Base-by-base conservation (phyloP, 2,888 invertebrate species). In the Dastarcus helophoroides region DNA sequence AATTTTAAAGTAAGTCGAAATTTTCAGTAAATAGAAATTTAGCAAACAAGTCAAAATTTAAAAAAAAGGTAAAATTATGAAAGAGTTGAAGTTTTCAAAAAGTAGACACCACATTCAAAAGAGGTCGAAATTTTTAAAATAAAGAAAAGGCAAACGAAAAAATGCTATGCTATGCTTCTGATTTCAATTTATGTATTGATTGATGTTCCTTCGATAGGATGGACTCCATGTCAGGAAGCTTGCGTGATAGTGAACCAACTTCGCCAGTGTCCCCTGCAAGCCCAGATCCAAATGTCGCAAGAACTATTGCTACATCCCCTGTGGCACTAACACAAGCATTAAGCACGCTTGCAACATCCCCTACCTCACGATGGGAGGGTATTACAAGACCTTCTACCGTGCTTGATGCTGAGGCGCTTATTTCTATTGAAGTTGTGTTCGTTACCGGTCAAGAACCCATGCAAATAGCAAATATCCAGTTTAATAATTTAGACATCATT, bases 401-500 rank as follows among this genome's bases (percentile, higher is more conserved):
- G 21, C 40, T 56, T 42, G 76, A 75, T 40, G 69, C 76, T 2
- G 77, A 83, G 45, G 83, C 84, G 0, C 58, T 85, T 4, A 83
- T 84, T 22, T 79, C 79, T 31, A 69, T 89, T 3, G 93, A 94
- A 52, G 71, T 91, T 11, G 74, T 80, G 22, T 68, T 88, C 26
- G 77, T 89, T 1, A 70, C 46, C 25, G 57, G 53, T 14, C 38
- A 36, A 11, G 60, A 61, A 27, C 54, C 61, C 1, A 51, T 71
- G 37, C 76, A 84, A 45, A 76, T 89, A 26, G 84, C 88, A 1
- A 86, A 84, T 49, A 81, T 94, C 46, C 77, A 90, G 44, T 94
- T 94, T 53, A 94, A 94, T 54, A 93, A 85, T 58, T 67, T 94
- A 42, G 94, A 94, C 58, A 83, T 94, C 31, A 93, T 93, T 40